Conservation (phyloP, 2,113 vertebrate species). For the Junco hyemalis region DNA sequence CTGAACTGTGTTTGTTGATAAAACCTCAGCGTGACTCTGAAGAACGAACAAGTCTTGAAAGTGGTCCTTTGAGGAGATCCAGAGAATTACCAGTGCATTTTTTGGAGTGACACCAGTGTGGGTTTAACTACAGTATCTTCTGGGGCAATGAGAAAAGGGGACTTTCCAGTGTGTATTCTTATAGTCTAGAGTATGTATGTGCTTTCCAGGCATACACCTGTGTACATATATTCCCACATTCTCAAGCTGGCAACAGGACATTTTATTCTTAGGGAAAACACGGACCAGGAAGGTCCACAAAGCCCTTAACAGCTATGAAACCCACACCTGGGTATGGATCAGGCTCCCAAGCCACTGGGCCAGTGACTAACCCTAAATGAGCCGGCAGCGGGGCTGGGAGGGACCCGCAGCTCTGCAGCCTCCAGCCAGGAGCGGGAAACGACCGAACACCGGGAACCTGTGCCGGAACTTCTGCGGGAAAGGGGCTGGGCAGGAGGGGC, state of each 20-base stretch:
- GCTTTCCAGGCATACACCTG: not conserved
- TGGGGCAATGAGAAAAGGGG: not conserved
- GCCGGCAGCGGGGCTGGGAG: no score
- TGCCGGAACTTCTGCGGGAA: fast-evolving
- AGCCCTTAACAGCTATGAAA: fast-evolving
- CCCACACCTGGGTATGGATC: fast-evolving
- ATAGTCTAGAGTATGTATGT: not conserved
- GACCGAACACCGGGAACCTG: fast-evolving
- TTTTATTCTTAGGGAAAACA: not conserved
- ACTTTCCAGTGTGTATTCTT: not conserved
- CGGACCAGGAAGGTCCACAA: fast-evolving
- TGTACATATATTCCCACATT: fast-evolving
- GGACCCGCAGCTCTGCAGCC: fast-evolving
- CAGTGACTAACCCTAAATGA: no score
- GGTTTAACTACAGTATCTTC: not conserved
- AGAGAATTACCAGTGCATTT: not conserved
- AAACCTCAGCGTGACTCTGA: not conserved
- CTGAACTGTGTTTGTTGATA: not conserved
- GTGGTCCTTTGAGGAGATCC: not conserved
- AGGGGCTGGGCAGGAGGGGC: not conserved
- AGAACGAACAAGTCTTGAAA: not conserved
- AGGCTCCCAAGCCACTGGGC: fast-evolving
- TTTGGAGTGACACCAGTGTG: not conserved
- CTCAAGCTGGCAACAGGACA: not conserved
- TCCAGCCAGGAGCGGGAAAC: fast-evolving